Conservation (phyloP, 30 jellyfish, hydroid and myxozoan species). For the Cassiopea xamachana region DNA sequence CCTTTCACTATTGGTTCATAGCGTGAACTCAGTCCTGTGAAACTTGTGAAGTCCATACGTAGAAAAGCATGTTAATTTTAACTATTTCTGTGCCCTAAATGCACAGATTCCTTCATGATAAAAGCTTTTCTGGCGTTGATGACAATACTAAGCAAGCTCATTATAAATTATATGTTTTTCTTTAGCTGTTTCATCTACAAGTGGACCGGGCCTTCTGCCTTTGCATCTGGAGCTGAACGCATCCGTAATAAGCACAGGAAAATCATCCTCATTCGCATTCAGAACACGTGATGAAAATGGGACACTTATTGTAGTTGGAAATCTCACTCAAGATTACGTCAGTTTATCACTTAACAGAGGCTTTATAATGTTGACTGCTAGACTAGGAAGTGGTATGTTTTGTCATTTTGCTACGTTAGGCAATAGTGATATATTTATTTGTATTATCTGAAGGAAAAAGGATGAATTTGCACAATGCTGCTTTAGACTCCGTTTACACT, state of each 20-base stretch:
- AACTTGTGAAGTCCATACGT: no score
- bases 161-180: neutral
- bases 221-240: conserved; percentile 36
- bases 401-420: neutral
- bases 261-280: conserved; percentile 43
- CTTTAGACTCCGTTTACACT: no score
- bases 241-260: conserved; percentile 40
- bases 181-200: conserved; percentile 60
- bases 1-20: no score
- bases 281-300: conserved; percentile 56
- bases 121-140: no score
- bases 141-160: no score
- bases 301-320: conserved; percentile 45
- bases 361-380: conserved; percentile 13
- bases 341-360: conserved; percentile 19
- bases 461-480: no score
- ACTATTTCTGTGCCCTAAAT: no score
- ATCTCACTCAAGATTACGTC: conserved; percentile 24
- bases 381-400: conserved; percentile 46
- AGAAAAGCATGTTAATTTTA: no score
- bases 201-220: conserved; percentile 17
- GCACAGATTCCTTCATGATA: no score
- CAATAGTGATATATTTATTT: no score
- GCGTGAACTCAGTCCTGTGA: no score
- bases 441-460: no score